Base-by-base conservation (phyloP, 2,888 invertebrate genomes). In the Xanthorhoe designata region DNA sequence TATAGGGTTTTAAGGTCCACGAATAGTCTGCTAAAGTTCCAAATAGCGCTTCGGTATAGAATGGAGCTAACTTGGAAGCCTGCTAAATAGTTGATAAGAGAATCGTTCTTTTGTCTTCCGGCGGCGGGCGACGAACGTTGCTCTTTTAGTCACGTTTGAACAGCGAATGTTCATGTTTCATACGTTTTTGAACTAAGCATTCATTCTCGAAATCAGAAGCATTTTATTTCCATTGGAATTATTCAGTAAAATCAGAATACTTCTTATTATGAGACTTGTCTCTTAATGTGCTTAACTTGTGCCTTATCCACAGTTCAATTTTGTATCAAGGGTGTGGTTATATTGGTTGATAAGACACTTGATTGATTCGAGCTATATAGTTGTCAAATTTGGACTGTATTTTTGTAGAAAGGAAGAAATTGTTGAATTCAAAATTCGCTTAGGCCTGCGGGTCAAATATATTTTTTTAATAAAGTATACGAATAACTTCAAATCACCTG, bases 21-120 rank as follows among this genome's bases (percentile, higher is more conserved):
- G 24, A 24, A 24, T 9, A 9, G 2, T 9, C 13, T 13, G 38
- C 38, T 24, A 13, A 38, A 38, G 13, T 42, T 42, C 10, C 4
- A 13, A 42, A 13, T 13, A 7, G 6, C 24, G 62, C 54, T 59
- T 62, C 17, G 45, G 56, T 63, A 10, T 55, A 55, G 18, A 52
- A 38, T 9, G 9, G 42, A 56, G 57, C 29, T 69, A 47, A 55
- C 52, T 50, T 13, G 47, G 61, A 60, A 64, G 67, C 68, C 63
- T 60, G 69, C 67, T 68, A 69, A 72, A 67, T 68, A 64, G 59
- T 53, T 67, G 71, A 71, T 74, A 72, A 70, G 69, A 64, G 59
- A 64, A 49, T 69, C 24, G 64, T 66, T 71, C 56, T 65, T 64
- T 69, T 71, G 61, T 61, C 10, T 63, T 64, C 49, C 35, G 47